A percentile compares a stretch with the other conserved stretches of the same genome.
phyloP scores from a whole-genome alignment of 2,797 vertebrate genomes.

The Onychomys leucogaster region DNA sequence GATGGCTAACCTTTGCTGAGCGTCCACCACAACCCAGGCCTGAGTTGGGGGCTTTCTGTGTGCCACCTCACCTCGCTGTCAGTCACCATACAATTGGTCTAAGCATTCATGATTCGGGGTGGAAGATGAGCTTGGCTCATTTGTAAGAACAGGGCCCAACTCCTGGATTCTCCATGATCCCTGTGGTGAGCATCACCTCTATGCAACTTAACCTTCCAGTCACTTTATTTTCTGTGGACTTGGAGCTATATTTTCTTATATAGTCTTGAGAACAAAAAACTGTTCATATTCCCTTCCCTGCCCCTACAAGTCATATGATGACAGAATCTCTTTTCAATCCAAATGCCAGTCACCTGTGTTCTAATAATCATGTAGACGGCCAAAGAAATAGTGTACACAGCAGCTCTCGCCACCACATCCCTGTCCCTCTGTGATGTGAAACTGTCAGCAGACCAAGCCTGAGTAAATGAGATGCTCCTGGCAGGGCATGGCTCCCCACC shows the following conservation, averaged over 20 bases:
- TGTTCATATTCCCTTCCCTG: not conserved
- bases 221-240: conserved; percentile 15
- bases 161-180: not conserved
- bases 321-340: conserved; percentile 43
- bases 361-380: conserved; percentile 11
- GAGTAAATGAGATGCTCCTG: conserved; percentile 1
- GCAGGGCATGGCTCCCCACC: not conserved
- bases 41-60: not conserved
- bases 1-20: not conserved
- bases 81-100: not conserved
- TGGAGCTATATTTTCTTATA: not conserved
- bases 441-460: conserved; percentile 25
- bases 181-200: not conserved
- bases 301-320: not conserved
- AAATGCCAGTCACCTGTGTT: conserved; percentile 21
- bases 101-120: not conserved
- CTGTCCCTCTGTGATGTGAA: conserved; percentile 15
- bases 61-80: not conserved
- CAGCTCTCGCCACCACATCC: not conserved
- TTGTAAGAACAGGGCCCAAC: not conserved
- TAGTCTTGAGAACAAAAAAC: not conserved
- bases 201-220: not conserved
- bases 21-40: not conserved
- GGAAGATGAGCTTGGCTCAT: not conserved
- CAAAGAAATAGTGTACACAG: conserved; percentile 8